phyloP scores from a whole-genome alignment of 1,140 invertebrate genomes.

The Lordiphosa stackelbergi region DNA sequence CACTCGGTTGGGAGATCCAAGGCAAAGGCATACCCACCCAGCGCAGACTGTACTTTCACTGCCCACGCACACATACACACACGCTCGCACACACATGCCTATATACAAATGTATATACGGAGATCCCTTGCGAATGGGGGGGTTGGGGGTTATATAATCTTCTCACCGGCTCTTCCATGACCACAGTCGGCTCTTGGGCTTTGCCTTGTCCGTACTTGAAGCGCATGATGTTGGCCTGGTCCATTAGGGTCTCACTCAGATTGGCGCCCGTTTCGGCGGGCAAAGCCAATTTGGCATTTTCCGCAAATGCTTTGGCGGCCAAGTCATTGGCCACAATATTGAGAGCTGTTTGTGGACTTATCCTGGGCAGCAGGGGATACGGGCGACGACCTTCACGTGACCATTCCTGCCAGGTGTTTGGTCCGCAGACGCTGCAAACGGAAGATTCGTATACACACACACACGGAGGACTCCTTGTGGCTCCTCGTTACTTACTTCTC shows the following conservation, averaged over 20 bases:
- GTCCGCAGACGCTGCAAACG: constrained; percentile 84
- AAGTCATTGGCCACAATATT: constrained; percentile 88
- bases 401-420: constrained; percentile 90
- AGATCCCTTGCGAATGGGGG: constrained; percentile 11
- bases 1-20: neutral
- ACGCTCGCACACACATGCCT: constrained; percentile 1
- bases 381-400: constrained; percentile 88
- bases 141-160: constrained; percentile 52
- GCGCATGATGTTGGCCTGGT: constrained; percentile 38
- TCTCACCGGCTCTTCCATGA: constrained; percentile 73
- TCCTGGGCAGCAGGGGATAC: constrained; percentile 88
- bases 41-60: constrained; percentile 67
- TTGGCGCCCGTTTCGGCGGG: constrained; percentile 69
- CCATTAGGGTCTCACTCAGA: constrained; percentile 39
- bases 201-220: constrained; percentile 33
- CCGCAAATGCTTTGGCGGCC: constrained; percentile 78
- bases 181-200: constrained; percentile 37
- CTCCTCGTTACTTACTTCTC: constrained; percentile 81
- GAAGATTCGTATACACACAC: constrained; percentile 24
- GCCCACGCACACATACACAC: constrained; percentile 28
- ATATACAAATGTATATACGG: constrained; percentile 10
- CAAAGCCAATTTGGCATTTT: constrained; percentile 77
- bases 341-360: constrained; percentile 89
- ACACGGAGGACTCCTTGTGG: constrained; percentile 18
- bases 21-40: constrained; percentile 17